Percentiles rank a stretch among this genome's conserved stretches.
phyloP scores from a whole-genome alignment of 2,888 invertebrate species.

The Pilophorus perplexus region DNA sequence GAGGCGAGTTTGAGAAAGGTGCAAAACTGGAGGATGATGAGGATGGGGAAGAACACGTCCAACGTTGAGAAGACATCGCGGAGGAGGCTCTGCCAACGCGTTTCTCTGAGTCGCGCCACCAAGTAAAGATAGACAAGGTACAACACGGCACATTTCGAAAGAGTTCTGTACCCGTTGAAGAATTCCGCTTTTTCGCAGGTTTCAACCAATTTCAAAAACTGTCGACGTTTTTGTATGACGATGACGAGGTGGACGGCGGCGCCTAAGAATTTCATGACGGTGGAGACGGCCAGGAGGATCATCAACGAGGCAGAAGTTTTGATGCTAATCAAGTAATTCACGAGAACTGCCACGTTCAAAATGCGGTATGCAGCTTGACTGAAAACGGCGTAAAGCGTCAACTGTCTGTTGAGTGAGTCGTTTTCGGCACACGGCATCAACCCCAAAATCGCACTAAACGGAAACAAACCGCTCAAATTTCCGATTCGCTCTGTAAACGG shows the following conservation, averaged over 20 bases:
- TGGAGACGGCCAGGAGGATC: conserved; percentile 1
- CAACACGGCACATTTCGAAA: not conserved
- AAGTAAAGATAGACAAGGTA: conserved; percentile 8
- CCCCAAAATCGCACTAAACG: conserved; percentile 4
- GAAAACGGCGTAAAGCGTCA: not conserved
- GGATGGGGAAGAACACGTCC: conserved; percentile 19
- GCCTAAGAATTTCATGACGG: conserved; percentile 20
- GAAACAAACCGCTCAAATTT: conserved; percentile 22
- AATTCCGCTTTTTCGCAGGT: conserved; percentile 3
- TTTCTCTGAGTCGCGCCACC: not conserved
- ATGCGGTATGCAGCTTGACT: conserved; percentile 12
- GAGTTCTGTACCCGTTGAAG: conserved; percentile 12
- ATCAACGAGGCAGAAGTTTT: conserved; percentile 2
- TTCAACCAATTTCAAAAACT: conserved; percentile 4
- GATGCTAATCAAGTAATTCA: conserved; percentile 10
- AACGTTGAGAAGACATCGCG: conserved; percentile 23
- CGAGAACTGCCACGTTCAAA: conserved; percentile 12
- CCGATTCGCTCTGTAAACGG: too few species aligned
- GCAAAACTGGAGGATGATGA: conserved; percentile 23
- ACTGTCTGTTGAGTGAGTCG: not conserved
- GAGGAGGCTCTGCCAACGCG: conserved; percentile 5
- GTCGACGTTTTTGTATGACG: conserved; percentile 2
- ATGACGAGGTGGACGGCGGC: conserved; percentile 23
- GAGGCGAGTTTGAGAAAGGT: conserved; percentile 26
- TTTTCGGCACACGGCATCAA: conserved; percentile 26